phyloP scores from a whole-genome alignment of 2,113 vertebrate genomes.

The Phoenicopterus ruber region DNA sequence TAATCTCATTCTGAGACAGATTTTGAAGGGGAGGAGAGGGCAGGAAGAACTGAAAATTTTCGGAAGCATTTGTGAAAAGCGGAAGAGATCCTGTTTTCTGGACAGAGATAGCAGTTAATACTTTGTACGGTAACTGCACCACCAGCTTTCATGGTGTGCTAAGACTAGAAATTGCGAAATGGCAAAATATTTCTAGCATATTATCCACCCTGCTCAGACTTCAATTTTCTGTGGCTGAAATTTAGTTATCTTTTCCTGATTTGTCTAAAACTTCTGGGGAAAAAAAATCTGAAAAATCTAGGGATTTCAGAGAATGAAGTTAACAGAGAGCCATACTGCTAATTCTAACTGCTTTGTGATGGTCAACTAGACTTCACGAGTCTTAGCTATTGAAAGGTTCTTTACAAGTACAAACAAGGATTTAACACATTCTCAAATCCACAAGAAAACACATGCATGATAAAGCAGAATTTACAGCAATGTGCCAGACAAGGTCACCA shows the following conservation, averaged over 20 bases:
- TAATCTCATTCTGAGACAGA: background rate
- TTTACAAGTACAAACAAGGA: background rate
- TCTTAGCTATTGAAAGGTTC: background rate
- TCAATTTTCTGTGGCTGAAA: background rate
- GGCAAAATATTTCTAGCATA: background rate
- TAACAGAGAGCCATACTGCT: background rate
- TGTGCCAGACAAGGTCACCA: background rate
- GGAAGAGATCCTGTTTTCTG: background rate
- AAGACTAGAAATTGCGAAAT: background rate
- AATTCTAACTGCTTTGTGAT: background rate
- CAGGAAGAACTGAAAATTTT: background rate
- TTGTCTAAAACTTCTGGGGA: background rate
- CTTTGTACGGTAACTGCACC: background rate
- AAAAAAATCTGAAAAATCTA: background rate
- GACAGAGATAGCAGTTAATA: background rate
- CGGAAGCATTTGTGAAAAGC: background rate
- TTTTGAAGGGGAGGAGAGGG: accelerated
- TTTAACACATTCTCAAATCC: background rate
- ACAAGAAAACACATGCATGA: background rate
- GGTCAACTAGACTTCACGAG: background rate
- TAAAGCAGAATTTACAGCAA: background rate
- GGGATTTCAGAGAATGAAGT: background rate
- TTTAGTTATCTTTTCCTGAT: background rate
- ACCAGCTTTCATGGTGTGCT: background rate
- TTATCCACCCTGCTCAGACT: background rate